phyloP scores from a whole-genome alignment of 1,140 invertebrate species.

The Drosophila ercepeae region DNA sequence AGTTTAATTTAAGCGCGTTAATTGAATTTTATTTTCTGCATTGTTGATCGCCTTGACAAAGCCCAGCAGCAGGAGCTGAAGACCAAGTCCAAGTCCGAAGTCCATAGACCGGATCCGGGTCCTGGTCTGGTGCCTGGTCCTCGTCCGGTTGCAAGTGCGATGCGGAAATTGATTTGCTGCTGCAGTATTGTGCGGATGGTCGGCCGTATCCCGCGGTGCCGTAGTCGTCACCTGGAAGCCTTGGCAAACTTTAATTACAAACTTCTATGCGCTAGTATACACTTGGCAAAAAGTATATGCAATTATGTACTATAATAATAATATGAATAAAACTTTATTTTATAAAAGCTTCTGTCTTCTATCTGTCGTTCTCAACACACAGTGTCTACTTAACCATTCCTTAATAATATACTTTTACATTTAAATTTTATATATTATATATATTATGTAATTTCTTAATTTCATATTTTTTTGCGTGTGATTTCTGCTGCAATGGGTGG shows the following conservation, averaged over 20 bases:
- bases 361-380: too few species aligned
- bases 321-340: too few species aligned
- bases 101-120: not conserved
- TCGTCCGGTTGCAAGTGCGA: slow-evolving; percentile 36
- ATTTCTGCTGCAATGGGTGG: not conserved
- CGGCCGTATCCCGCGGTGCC: slow-evolving; percentile 41
- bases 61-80: not conserved
- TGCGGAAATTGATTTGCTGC: slow-evolving; percentile 71
- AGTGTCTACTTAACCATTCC: too few species aligned
- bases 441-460: too few species aligned
- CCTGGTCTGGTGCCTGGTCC: too few species aligned
- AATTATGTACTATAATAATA: too few species aligned
- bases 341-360: too few species aligned
- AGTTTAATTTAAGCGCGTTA: slow-evolving; percentile 83
- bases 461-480: not conserved
- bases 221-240: slow-evolving; percentile 36
- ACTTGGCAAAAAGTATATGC: slow-evolving; percentile 13
- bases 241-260: slow-evolving; percentile 77
- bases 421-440: too few species aligned
- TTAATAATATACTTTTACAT: too few species aligned
- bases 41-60: slow-evolving; percentile 41
- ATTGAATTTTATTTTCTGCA: slow-evolving; percentile 82
- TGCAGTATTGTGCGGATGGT: slow-evolving; percentile 21
- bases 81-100: slow-evolving; percentile 21
- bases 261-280: slow-evolving; percentile 61